These are phyloP conservation scores for Prenolepis imparis DNA, from an alignment of 2,888 invertebrate species.

Conservation along the genomic window DNA sequence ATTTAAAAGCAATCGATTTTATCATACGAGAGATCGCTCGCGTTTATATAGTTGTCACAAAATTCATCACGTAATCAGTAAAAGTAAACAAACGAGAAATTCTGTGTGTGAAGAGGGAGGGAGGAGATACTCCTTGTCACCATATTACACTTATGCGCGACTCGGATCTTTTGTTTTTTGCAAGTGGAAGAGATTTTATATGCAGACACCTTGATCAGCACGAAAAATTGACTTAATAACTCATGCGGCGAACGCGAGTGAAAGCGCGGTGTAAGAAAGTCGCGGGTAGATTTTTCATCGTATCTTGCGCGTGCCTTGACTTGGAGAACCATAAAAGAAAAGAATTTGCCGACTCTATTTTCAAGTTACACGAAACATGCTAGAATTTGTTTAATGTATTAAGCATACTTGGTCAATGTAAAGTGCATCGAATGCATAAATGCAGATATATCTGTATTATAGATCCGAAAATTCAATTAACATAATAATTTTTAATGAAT, in stretches of 20 bases:
- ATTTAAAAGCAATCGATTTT: neutral
- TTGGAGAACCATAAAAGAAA: conserved; percentile 65
- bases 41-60: neutral
- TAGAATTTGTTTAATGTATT: conserved; percentile 8
- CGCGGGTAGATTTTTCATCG: conserved; percentile 62
- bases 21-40: neutral
- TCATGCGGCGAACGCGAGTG: conserved; percentile 60
- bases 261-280: conserved; percentile 72
- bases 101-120: neutral
- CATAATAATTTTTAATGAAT: too few species aligned
- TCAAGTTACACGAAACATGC: conserved; percentile 27
- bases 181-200: conserved; percentile 56
- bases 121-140: too few species aligned
- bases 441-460: too few species aligned
- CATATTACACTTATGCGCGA: neutral
- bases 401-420: neutral
- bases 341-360: conserved; percentile 51
- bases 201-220: neutral
- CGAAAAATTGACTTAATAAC: conserved; percentile 65
- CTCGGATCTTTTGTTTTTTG: neutral
- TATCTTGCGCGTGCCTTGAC: conserved; percentile 64
- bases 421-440: too few species aligned
- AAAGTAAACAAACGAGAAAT: neutral
- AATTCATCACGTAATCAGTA: neutral
- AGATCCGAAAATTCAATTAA: too few species aligned